A percentile compares a stretch with the other conserved stretches of the same genome.
These are phyloP conservation scores for Furcula furcula DNA, from an alignment of 2,888 invertebrate genomes.

Conservation along the genomic window DNA sequence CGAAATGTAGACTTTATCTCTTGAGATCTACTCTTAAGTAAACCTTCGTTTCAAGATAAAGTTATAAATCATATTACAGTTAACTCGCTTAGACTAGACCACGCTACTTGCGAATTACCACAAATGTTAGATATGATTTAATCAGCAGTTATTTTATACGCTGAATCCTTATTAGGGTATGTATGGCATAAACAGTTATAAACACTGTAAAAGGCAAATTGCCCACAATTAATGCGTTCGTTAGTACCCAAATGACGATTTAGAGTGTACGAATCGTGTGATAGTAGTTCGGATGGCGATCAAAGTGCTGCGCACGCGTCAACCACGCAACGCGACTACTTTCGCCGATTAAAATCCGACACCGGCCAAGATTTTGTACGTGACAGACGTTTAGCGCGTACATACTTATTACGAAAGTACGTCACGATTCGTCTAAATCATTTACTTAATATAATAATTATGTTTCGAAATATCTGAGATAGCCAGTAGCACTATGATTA, in stretches of 20 bases:
- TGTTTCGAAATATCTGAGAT: constrained; percentile 10
- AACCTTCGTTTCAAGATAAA: too few species aligned
- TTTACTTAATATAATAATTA: constrained; percentile 24
- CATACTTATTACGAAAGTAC: constrained; percentile 47
- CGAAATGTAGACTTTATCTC: too few species aligned
- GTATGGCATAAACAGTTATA: constrained; percentile 30
- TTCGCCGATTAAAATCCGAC: constrained; percentile 71
- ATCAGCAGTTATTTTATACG: constrained; percentile 4
- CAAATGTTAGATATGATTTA: constrained; percentile 2
- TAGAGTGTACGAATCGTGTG: constrained; percentile 31
- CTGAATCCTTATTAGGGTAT: constrained; percentile 23
- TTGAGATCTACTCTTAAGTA: too few species aligned
- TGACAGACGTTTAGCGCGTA: constrained; percentile 52
- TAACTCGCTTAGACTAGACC: too few species aligned
- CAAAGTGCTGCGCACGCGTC: constrained; percentile 58
- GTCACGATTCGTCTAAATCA: constrained; percentile 34
- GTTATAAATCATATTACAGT: too few species aligned
- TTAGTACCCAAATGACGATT: constrained; percentile 36
- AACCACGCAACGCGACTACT: constrained; percentile 69
- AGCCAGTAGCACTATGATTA: too few species aligned
- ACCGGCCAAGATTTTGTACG: constrained; percentile 51
- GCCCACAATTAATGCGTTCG: constrained; percentile 36
- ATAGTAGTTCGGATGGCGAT: constrained; percentile 39
- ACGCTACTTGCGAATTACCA: too few species aligned
- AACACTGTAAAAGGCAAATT: constrained; percentile 33